Base-by-base conservation (phyloP, 2,888 invertebrate genomes). In the Cylloceria caligata region DNA sequence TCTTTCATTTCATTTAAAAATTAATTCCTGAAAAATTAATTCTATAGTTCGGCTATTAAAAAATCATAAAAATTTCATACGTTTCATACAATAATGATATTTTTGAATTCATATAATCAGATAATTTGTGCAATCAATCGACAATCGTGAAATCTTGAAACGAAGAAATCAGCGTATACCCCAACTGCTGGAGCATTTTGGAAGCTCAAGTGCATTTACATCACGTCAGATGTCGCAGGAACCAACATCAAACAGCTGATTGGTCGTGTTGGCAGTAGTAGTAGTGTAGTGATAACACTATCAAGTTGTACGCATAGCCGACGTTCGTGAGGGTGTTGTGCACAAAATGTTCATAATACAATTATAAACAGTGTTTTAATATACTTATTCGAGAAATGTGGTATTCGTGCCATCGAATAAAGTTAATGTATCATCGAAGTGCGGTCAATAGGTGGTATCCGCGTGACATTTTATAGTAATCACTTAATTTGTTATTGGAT, bases 171-270 rank as follows among this genome's bases (percentile, higher is more conserved):
- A 0, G 19, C 21, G 21, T 24, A 9, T 9, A 3, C 21, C 2
- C 11, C 13, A 16, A 0, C 57, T 27, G 7, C 24, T n/a, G 27
- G 30, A 7, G 1, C 9, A n/a, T n/a, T n/a, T n/a, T 30, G 11
- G 16, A n/a, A 30, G n/a, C 4, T 27, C n/a, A 1, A 30, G n/a
- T n/a, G 1, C n/a, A 57, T 30, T n/a, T 4, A 27, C n/a, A 0
- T 30, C 16, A 13, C 57, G 57, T n/a, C 5, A 49, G 73, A 49
- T 62, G 24, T 47, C 62, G 27, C 62, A 30, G 7, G 21, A 16
- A 4, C 45, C 16, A 13, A n/a, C 5, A 21, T 47, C 49, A 9
- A 76, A 76, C 80, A 81, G 80, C 80, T 81, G 80, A 60, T 60
- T 42, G 27, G 47, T 36, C 68, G 62, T 9, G 19, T 39, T 34